phyloP scores from a whole-genome alignment of 1,140 invertebrate species.

The Dinoponera quadriceps region DNA sequence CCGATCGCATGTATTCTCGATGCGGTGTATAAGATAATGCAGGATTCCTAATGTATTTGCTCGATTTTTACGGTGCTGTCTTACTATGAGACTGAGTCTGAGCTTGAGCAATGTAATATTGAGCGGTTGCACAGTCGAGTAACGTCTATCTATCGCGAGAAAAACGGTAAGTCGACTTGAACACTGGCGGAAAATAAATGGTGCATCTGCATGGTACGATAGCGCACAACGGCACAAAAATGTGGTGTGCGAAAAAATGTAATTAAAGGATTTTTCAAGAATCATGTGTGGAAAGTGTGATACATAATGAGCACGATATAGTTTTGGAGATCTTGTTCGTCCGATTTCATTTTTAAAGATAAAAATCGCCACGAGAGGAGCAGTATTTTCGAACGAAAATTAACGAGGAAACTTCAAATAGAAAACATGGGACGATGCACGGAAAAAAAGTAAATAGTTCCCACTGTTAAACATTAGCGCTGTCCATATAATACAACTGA shows the following conservation, averaged over 20 bases:
- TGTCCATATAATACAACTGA: too few relatives aligned
- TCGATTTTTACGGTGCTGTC: constrained; percentile 12
- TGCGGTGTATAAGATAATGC: constrained; percentile 4
- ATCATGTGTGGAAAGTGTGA: not conserved
- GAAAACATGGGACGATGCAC: not conserved
- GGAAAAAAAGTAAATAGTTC: too few relatives aligned
- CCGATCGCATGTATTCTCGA: not conserved
- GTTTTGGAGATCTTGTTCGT: constrained; percentile 19
- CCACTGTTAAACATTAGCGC: too few relatives aligned
- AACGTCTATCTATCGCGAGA: constrained; percentile 22
- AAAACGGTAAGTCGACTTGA: constrained; percentile 6
- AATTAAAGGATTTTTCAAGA: not conserved
- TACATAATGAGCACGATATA: not conserved
- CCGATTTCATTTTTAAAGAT: not conserved
- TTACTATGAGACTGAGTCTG: constrained; percentile 28
- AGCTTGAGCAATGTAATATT: constrained; percentile 70
- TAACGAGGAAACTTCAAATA: not conserved
- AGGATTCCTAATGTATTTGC: not conserved
- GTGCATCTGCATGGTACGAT: not conserved
- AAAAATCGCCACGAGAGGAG: constrained; percentile 9
- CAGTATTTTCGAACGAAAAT: constrained; percentile 16
- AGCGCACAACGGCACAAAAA: not conserved
- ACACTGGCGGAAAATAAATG: not conserved
- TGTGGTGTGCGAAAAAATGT: not conserved
- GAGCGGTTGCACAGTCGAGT: constrained; percentile 58